These are phyloP conservation scores for Lagocephalus sceleratus DNA, from an alignment of 2,797 vertebrate species.

Conservation along the genomic window DNA sequence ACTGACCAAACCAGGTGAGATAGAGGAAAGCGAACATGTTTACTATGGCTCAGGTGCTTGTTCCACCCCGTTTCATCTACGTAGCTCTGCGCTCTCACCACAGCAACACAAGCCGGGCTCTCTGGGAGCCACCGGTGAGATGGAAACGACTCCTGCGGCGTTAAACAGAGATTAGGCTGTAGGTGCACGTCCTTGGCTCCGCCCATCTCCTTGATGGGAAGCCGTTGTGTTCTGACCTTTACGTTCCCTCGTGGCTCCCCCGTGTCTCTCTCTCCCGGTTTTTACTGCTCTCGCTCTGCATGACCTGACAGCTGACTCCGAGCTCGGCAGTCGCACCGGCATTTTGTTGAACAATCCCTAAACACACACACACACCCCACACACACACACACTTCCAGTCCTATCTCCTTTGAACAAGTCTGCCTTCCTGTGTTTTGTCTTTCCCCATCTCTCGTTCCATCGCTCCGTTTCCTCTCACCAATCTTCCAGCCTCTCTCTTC, in stretches of 20 bases:
- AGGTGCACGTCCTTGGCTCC: slow-evolving; percentile 54
- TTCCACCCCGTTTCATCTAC: too few relatives aligned
- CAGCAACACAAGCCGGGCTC: too few relatives aligned
- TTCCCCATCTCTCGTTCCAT: neutral
- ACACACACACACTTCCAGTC: neutral
- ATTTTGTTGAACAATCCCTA: too few relatives aligned
- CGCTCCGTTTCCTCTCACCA: neutral
- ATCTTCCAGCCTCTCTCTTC: neutral
- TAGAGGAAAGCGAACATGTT: too few relatives aligned
- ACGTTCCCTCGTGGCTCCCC: slow-evolving; percentile 45
- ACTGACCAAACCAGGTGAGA: too few relatives aligned
- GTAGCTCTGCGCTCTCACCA: too few relatives aligned
- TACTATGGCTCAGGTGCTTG: too few relatives aligned
- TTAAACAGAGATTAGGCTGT: slow-evolving; percentile 36
- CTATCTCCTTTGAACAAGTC: slow-evolving; percentile 24
- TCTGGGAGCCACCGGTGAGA: slow-evolving; percentile 6
- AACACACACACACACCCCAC: too few relatives aligned
- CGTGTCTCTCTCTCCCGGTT: too few relatives aligned
- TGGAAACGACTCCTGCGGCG: slow-evolving; percentile 29
- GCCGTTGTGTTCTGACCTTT: slow-evolving; percentile 64
- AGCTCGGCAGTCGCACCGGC: slow-evolving; percentile 30
- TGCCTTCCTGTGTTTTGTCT: too few relatives aligned
- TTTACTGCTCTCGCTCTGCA: slow-evolving; percentile 34
- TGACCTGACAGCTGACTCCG: slow-evolving; percentile 46
- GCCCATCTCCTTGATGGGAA: slow-evolving; percentile 55